phyloP scores from a whole-genome alignment of 2,797 vertebrate species.

The Cottoperca gobio region DNA sequence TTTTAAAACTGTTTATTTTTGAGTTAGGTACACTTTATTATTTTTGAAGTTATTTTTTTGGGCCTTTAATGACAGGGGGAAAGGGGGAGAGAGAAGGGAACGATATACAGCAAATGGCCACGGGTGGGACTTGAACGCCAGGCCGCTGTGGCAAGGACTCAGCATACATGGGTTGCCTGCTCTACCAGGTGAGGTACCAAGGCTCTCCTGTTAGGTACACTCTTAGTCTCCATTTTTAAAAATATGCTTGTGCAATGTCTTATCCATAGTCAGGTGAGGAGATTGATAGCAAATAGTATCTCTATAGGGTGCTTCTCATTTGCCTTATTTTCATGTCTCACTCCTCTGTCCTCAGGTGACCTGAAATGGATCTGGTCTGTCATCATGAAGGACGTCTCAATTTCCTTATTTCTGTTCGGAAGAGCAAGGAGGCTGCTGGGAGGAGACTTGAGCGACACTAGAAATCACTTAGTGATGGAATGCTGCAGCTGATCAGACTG shows the following conservation, averaged over 20 bases:
- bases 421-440: background rate
- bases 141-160: too few relatives aligned
- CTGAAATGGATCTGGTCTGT: background rate
- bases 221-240: background rate
- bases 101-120: too few relatives aligned
- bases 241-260: background rate
- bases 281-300: background rate
- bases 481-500: background rate
- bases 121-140: too few relatives aligned
- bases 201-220: too few relatives aligned
- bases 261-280: background rate
- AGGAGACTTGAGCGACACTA: background rate
- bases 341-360: background rate
- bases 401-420: background rate
- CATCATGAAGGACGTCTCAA: background rate
- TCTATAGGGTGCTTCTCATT: background rate
- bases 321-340: background rate
- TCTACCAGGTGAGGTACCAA: too few relatives aligned
- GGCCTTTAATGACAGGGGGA: too few relatives aligned
- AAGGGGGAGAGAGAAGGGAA: too few relatives aligned
- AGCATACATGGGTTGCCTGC: too few relatives aligned
- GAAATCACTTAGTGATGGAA: background rate
- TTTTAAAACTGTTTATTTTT: too few relatives aligned
- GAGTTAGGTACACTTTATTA: too few relatives aligned
- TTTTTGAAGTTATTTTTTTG: too few relatives aligned